Base-by-base conservation (phyloP, 2,797 vertebrate species). In the Anabacerthia variegaticeps region DNA sequence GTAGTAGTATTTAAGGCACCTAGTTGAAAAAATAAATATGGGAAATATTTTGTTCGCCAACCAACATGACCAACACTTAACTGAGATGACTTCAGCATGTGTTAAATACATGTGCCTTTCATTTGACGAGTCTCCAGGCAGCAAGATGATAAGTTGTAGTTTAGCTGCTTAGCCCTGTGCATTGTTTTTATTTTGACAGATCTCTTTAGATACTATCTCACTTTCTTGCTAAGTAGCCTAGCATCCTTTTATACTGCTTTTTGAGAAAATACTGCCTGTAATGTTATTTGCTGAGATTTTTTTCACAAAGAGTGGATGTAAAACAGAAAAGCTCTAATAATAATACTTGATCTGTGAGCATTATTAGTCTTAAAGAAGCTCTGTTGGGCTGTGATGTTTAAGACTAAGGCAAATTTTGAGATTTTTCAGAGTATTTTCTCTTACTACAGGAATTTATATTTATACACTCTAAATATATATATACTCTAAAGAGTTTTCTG, bases 321-420 rank as follows among this genome's bases (percentile, higher is more conserved):
- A 81, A 96, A 19, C 37, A 93, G 52, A 84, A 85, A 39, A 84
- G 13, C 58, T 95, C 85, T 86, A 68, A 48, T 94, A 88, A 79
- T 73, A 88, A 67, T n/a, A 51, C 22, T 85, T 88, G 39, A 44
- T 65, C 49, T 91, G 17, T 80, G 36, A 73, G 21, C 6, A 16
- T 87, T 85, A 37, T 46, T 73, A 10, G 13, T 46, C 12, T 87
- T 92, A 24, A 46, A 75, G 48, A 75, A 74, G 43, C 39, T 81
- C 67, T 11, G 1, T 32, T 92, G 52, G 39, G 32, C 30, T 90
- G 32, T 59, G 51, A 41, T 62, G 19, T 66, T 94, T 0, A 1
- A 84, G 41, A 34, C 39, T 88, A 44, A 62, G 71, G 49, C 89
- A 87, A 76, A 13, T 15, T 79, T 82, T 43, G 41, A 81, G 28